phyloP scores from a whole-genome alignment of 2,797 vertebrate species.

The Hafferia zeledoni region DNA sequence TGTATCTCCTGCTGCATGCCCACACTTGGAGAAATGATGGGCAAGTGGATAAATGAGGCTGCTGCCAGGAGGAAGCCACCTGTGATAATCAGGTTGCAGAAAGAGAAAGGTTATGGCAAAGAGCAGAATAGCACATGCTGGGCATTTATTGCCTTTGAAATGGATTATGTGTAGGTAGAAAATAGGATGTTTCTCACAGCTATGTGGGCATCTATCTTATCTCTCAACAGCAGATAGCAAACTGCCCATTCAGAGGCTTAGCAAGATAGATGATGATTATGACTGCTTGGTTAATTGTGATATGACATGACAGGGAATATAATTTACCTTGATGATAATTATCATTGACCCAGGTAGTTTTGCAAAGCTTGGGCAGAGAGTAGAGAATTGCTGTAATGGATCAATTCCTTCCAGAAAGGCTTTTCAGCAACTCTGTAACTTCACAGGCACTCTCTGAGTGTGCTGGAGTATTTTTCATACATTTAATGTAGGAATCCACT shows the following conservation, averaged over 20 bases:
- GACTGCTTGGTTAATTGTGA: constrained; percentile 44
- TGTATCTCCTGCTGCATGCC: not conserved
- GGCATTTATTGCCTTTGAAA: not conserved
- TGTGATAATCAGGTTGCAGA: not conserved
- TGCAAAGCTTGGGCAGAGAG: not conserved
- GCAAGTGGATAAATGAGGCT: not conserved
- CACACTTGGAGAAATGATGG: not conserved
- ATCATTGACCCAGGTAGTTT: constrained; percentile 24
- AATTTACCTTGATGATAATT: constrained; percentile 58
- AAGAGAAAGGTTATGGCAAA: not conserved
- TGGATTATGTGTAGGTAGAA: not conserved
- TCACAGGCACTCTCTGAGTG: not conserved
- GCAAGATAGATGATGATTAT: constrained; percentile 12
- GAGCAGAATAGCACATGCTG: not conserved
- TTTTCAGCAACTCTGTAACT: not conserved
- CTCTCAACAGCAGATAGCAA: not conserved
- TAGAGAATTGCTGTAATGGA: not conserved
- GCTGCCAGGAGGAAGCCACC: not conserved
- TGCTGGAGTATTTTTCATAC: not conserved
- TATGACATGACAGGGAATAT: constrained; percentile 35
- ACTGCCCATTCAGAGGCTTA: not conserved
- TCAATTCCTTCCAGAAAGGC: not conserved
- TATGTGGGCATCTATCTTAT: not conserved
- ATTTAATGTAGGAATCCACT: not conserved
- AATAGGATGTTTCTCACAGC: not conserved